phyloP scores from a whole-genome alignment of 37 sponge, comb jelly and placozoan genomes.

The Ianthella basta region DNA sequence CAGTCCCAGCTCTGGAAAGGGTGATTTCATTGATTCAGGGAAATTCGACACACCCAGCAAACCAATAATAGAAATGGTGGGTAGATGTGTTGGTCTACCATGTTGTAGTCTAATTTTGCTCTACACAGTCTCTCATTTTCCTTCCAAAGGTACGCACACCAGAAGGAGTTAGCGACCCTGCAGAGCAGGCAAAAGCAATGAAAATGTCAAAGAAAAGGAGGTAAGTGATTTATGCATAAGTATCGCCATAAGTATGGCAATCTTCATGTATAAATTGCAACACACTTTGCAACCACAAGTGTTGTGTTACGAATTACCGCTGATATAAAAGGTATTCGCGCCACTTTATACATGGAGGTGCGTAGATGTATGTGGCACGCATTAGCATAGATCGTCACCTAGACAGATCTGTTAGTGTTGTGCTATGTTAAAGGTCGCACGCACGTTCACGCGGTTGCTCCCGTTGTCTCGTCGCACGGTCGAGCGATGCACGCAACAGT shows the following conservation, averaged over 20 bases:
- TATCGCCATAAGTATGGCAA: too few relatives aligned
- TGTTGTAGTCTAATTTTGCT: background rate
- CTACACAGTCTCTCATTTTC: background rate
- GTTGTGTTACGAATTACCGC: background rate
- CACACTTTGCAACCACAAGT: background rate
- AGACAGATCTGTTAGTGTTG: constrained; percentile 72
- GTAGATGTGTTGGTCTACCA: background rate
- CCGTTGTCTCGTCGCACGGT: too few relatives aligned
- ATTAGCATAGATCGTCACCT: constrained; percentile 67
- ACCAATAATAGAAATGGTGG: constrained; percentile 22
- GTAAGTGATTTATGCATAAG: background rate
- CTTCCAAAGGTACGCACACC: background rate
- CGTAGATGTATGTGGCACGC: constrained; percentile 3
- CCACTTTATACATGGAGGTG: background rate
- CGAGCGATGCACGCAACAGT: too few relatives aligned
- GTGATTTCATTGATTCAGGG: constrained; percentile 18
- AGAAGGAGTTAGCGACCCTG: background rate
- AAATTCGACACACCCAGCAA: background rate
- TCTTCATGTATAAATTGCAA: too few relatives aligned
- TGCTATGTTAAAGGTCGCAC: background rate
- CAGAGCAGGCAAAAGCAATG: constrained; percentile 4
- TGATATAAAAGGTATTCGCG: background rate
- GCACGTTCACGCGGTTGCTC: too few relatives aligned
- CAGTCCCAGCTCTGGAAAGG: too few relatives aligned
- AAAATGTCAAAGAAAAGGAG: constrained; percentile 5